Evolutionary conservation across 2,888 invertebrate genomes (phyloP).

Genomic region (Leucania comma): DNA sequence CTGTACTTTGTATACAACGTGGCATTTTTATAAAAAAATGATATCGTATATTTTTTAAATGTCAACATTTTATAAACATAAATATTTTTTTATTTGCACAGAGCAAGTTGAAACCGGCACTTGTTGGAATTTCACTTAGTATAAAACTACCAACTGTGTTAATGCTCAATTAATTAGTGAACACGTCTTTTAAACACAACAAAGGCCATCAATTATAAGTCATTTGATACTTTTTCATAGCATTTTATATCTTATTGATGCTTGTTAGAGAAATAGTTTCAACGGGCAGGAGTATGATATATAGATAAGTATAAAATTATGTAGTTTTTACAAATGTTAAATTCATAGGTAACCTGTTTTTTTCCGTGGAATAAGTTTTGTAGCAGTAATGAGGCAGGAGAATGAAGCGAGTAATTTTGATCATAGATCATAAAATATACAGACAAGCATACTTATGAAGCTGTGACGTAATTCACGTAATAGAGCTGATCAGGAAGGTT

Average conservation of each 20-base stretch:
- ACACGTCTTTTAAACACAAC: slow-evolving; percentile 54
- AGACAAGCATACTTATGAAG: background rate
- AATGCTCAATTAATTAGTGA: slow-evolving; percentile 62
- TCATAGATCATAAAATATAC: slow-evolving; percentile 12
- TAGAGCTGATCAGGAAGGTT: background rate
- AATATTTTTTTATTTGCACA: slow-evolving; percentile 49
- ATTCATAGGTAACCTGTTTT: slow-evolving; percentile 35
- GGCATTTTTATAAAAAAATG: slow-evolving; percentile 61
- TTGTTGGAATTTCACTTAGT: slow-evolving; percentile 58
- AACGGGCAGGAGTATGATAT: slow-evolving; percentile 22
- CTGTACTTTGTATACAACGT: slow-evolving; percentile 42
- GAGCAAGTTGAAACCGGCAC: slow-evolving; percentile 21
- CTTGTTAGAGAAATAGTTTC: slow-evolving; percentile 45
- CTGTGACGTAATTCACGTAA: background rate
- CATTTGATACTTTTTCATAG: slow-evolving; percentile 58
- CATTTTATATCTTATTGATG: slow-evolving; percentile 52
- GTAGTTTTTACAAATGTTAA: slow-evolving; percentile 47
- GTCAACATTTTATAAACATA: slow-evolving; percentile 54
- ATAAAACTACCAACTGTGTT: slow-evolving; percentile 52
- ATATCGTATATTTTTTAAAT: slow-evolving; percentile 58
- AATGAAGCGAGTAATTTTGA: slow-evolving; percentile 25
- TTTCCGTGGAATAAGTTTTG: slow-evolving; percentile 2
- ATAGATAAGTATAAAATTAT: slow-evolving; percentile 25
- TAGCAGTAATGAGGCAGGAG: background rate
- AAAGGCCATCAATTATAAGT: slow-evolving; percentile 60